A percentile compares a stretch with the other conserved stretches of the same genome.
Evolutionary conservation across 2,797 vertebrate genomes (phyloP).

Genomic region (Clarias laeviceps): DNA sequence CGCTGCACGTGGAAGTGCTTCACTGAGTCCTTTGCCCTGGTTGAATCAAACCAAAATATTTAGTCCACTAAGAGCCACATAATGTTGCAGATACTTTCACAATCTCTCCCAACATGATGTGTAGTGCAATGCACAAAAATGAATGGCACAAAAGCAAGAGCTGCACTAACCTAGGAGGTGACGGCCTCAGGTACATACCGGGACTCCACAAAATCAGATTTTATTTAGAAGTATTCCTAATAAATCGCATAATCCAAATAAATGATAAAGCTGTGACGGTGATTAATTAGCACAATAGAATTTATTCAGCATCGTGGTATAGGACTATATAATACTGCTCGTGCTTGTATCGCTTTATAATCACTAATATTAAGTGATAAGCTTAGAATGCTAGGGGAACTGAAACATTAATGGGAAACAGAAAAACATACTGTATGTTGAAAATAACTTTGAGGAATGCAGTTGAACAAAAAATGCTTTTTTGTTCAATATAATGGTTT

Average conservation of each 20-base stretch:
- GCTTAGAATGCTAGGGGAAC: conserved; percentile 23
- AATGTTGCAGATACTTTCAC: not conserved
- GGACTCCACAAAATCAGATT: not conserved
- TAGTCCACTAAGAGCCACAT: not conserved
- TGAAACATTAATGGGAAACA: conserved; percentile 35
- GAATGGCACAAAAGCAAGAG: not conserved
- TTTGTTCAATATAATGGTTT: not conserved
- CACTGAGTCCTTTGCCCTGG: conserved; percentile 90
- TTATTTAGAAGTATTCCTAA: conserved; percentile 10
- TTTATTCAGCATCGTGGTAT: not conserved
- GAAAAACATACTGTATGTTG: not conserved
- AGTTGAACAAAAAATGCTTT: conserved; percentile 4
- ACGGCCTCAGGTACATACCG: conserved; percentile 4
- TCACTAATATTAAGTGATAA: not conserved
- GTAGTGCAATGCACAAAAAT: not conserved
- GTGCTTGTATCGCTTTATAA: not conserved
- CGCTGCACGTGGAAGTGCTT: conserved; percentile 91
- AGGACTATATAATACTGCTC: not conserved
- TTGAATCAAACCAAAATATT: not conserved
- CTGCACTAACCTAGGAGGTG: not conserved
- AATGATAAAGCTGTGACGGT: not conserved
- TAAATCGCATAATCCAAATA: not conserved
- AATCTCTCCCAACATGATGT: not conserved
- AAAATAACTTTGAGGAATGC: conserved; percentile 1
- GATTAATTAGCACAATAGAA: conserved; percentile 4